These are phyloP conservation scores for Geotrypetes seraphini DNA, from an alignment of 2,797 vertebrate species.

Conservation along the genomic window DNA sequence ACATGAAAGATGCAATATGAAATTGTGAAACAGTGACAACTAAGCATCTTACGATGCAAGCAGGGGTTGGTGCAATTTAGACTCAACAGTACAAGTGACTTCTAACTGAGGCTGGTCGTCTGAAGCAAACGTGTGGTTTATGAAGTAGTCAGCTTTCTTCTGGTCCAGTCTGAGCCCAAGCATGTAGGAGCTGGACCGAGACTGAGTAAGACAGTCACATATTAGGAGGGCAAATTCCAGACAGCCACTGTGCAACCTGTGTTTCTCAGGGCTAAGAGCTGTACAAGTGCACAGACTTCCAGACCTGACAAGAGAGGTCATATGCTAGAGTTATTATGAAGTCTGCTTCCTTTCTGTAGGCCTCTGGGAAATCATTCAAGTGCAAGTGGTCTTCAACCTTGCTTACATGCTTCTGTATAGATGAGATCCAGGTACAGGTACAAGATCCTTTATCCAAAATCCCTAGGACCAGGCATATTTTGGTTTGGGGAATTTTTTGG, in stretches of 20 bases:
- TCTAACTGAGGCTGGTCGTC: slow-evolving; percentile 1
- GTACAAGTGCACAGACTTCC: too few species aligned
- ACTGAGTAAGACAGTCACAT: too few species aligned
- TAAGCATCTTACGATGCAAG: slow-evolving; percentile 1
- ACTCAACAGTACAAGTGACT: slow-evolving; percentile 4
- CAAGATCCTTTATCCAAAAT: too few species aligned
- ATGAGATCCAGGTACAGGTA: background rate
- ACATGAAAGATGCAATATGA: slow-evolving; percentile 41
- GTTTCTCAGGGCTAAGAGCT: too few species aligned
- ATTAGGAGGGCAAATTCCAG: too few species aligned
- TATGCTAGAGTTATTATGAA: too few species aligned
- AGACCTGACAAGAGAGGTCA: too few species aligned
- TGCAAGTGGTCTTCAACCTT: background rate
- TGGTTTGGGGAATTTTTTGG: too few species aligned
- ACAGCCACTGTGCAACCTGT: too few species aligned
- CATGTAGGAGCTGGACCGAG: background rate
- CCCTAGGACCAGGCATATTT: too few species aligned
- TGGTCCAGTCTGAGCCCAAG: background rate
- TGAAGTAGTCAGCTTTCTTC: background rate
- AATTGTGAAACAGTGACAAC: slow-evolving; percentile 22
- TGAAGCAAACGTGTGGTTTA: slow-evolving; percentile 2
- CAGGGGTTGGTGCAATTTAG: background rate
- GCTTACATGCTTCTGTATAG: background rate
- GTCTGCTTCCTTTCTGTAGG: too few species aligned
- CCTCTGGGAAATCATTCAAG: too few species aligned